Evolutionary conservation across 1,140 invertebrate species (phyloP).

Genomic region (Diorhabda carinulata): DNA sequence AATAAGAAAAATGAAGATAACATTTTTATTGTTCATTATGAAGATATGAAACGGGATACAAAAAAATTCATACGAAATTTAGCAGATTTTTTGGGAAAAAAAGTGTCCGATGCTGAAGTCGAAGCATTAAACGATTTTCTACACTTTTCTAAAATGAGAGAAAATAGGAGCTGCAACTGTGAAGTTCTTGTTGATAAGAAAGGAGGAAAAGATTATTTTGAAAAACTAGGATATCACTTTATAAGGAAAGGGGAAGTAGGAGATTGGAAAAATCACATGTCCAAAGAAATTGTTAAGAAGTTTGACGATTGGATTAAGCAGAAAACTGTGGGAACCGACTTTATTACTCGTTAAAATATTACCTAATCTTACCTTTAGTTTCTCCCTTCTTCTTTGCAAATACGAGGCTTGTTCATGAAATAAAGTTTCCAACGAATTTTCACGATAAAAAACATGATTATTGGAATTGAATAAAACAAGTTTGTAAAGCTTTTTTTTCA

Average conservation of each 20-base stretch:
- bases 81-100: constrained; percentile 68
- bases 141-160: constrained; percentile 77
- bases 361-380: no score
- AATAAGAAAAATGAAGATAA: constrained; percentile 68
- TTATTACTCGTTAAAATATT: constrained; percentile 38
- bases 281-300: constrained; percentile 59
- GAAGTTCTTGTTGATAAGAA: constrained; percentile 57
- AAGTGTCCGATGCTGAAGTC: constrained; percentile 61
- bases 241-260: constrained; percentile 79
- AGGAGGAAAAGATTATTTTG: constrained; percentile 50
- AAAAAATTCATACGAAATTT: constrained; percentile 60
- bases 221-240: constrained; percentile 60
- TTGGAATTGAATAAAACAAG: no score
- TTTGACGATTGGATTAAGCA: constrained; percentile 74
- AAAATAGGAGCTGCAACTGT: constrained; percentile 66
- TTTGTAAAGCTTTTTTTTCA: no score
- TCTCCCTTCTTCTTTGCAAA: no score
- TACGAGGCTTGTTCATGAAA: no score
- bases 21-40: constrained; percentile 77
- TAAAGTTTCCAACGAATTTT: no score
- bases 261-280: constrained; percentile 81
- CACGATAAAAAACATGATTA: no score
- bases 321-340: constrained; percentile 60
- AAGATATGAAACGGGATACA: constrained; percentile 78
- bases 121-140: constrained; percentile 67